Percentiles rank a stretch among this genome's conserved stretches.
These are phyloP conservation scores for Planiliza haematocheilus DNA, from an alignment of 2,113 vertebrate species.

Conservation along the genomic window DNA sequence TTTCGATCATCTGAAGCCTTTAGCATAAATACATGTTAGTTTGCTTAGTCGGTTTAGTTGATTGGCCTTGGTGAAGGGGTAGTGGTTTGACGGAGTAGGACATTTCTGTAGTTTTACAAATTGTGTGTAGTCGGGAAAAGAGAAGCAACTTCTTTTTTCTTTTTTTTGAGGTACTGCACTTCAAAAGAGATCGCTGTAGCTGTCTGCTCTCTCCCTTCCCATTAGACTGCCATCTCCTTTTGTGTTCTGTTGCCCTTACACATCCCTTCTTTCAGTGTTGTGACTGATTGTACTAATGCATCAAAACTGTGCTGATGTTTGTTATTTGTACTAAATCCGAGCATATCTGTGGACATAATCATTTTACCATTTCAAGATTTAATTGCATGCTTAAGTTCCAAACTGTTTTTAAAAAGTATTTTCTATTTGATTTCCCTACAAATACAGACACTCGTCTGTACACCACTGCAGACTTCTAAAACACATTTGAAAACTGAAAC, in stretches of 20 bases:
- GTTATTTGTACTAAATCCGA: conserved; percentile 1
- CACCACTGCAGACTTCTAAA: too few relatives aligned
- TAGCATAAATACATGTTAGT: background rate
- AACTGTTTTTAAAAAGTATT: background rate
- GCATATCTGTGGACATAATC: background rate
- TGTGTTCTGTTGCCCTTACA: conserved; percentile 3
- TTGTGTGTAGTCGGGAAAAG: conserved; percentile 20
- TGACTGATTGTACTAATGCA: conserved; percentile 36
- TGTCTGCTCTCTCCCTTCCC: background rate
- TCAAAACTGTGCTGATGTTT: background rate
- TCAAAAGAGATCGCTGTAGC: conserved; percentile 6
- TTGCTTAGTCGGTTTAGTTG: conserved; percentile 1
- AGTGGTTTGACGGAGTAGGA: background rate
- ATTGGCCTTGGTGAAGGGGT: background rate
- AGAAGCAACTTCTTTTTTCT: conserved; percentile 27
- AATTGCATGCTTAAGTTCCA: background rate
- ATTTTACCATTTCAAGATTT: background rate
- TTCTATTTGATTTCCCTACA: background rate
- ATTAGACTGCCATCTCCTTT: conserved; percentile 10
- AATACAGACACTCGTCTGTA: background rate
- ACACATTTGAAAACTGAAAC: too few relatives aligned
- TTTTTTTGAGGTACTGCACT: conserved; percentile 17
- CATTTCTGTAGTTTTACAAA: background rate
- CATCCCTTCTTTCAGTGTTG: conserved; percentile 48
- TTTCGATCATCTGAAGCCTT: background rate